These are phyloP conservation scores for Eulemur albifrons DNA, from an alignment of 2,797 vertebrate genomes.

Conservation along the genomic window DNA sequence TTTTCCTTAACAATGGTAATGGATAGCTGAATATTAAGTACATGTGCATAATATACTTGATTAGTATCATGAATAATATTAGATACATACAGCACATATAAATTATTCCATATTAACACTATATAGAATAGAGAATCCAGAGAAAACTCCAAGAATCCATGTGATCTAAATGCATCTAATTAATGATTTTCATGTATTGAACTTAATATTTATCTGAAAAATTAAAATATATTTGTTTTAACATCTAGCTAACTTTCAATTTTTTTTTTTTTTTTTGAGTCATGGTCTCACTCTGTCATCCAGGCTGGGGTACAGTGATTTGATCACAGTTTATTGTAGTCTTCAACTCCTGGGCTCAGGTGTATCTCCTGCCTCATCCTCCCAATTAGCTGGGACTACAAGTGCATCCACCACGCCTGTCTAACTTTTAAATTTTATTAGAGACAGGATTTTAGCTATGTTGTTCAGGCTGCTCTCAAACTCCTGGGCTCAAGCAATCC, in stretches of 20 bases:
- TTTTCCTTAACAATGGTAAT: background rate
- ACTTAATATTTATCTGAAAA: slow-evolving; percentile 57
- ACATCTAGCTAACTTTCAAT: background rate
- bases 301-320: too few relatives aligned
- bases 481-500: too few relatives aligned
- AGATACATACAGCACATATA: background rate
- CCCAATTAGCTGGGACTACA: too few relatives aligned
- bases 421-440: too few relatives aligned
- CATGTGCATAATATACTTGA: background rate
- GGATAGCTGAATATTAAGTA: background rate
- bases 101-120: background rate
- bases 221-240: slow-evolving; percentile 55
- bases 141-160: background rate
- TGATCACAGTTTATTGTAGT: too few relatives aligned
- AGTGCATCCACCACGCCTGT: too few relatives aligned
- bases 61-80: background rate
- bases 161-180: slow-evolving; percentile 3
- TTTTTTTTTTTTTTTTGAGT: too few relatives aligned
- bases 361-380: too few relatives aligned
- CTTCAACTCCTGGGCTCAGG: too few relatives aligned
- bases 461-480: too few relatives aligned
- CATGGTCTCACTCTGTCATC: too few relatives aligned
- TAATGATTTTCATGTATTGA: slow-evolving; percentile 63
- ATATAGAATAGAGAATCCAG: background rate
- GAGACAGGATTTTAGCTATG: too few relatives aligned